Base-by-base conservation (phyloP, 2,797 vertebrate genomes). In the Macroramphosus scolopax region DNA sequence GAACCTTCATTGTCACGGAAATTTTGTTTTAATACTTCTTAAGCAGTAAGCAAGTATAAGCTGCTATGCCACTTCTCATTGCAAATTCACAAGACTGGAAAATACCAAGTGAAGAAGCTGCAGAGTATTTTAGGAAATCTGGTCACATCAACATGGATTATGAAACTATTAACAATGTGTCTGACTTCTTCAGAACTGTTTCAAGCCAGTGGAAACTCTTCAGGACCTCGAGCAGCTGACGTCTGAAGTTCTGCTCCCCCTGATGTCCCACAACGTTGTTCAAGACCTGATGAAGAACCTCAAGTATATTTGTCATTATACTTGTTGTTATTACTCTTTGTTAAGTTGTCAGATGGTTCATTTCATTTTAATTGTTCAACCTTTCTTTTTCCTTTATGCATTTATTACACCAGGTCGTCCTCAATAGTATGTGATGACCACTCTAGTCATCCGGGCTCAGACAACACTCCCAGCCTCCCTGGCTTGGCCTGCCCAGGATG, bases 191-290 rank as follows among this genome's bases (percentile, higher is more conserved):
- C 68, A 99, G 97, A 89, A 70, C 25, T 88, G 83, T 33, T 86
- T 93, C 62, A 92, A 91, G 61, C 91, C 94, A 0, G 68, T 93
- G 20, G 92, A 96, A 35, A 93, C 90, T 45, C 91, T 98, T 47
- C 91, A 95, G 61, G 95, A 97, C 26, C 72, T 93, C 41, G 94
- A 99, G 65, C 66, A 36, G 48, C 80, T 98, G 55, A 87, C 90
- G 0, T 80, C 81, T 6, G 89, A 90, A 22, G 71, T 93, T 51
- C 81, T 98, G 11, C 77, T 91, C 28, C 95, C 94, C 0, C 70
- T 99, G 56, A 83, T 97, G 53, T 84, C 75, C 49, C 90, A 93
- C 48, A 69, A 83, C 42, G 61, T 78, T 8, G 53, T 94, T 25
- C 66, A 80, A 32, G 63, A 40, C 61, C 78, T 92, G 45, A 92